A percentile compares a stretch with the other conserved stretches of the same genome.
phyloP scores from a whole-genome alignment of 2,797 vertebrate species.

The Peromyscus melanophrys region DNA sequence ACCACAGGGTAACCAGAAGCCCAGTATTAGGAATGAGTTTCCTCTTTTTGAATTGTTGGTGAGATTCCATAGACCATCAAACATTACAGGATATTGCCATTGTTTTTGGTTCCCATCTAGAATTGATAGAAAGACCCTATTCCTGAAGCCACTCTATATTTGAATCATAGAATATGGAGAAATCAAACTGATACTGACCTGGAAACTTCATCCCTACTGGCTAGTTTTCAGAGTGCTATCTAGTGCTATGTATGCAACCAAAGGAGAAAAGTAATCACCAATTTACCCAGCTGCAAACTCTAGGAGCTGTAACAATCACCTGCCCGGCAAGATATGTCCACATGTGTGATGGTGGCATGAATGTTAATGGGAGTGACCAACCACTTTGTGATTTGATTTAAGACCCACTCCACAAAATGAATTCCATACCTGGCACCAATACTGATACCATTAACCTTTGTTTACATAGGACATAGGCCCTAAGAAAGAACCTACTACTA shows the following conservation, averaged over 20 bases:
- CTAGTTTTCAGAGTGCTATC: background rate
- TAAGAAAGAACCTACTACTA: background rate
- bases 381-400: background rate
- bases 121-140: background rate
- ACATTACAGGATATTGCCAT: background rate
- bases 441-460: background rate
- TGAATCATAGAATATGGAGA: background rate
- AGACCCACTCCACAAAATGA: background rate
- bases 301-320: background rate
- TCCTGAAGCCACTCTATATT: background rate
- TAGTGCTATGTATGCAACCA: background rate
- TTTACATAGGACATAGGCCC: background rate
- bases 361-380: background rate
- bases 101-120: background rate
- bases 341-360: background rate
- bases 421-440: background rate
- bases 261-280: background rate
- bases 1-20: background rate
- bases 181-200: background rate
- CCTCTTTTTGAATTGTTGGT: background rate
- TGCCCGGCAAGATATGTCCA: background rate
- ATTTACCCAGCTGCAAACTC: background rate
- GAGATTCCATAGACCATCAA: background rate
- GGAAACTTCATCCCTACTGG: background rate
- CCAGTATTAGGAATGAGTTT: background rate